These are phyloP conservation scores for Microtus richardsoni DNA, from an alignment of 2,113 vertebrate genomes.

Conservation along the genomic window DNA sequence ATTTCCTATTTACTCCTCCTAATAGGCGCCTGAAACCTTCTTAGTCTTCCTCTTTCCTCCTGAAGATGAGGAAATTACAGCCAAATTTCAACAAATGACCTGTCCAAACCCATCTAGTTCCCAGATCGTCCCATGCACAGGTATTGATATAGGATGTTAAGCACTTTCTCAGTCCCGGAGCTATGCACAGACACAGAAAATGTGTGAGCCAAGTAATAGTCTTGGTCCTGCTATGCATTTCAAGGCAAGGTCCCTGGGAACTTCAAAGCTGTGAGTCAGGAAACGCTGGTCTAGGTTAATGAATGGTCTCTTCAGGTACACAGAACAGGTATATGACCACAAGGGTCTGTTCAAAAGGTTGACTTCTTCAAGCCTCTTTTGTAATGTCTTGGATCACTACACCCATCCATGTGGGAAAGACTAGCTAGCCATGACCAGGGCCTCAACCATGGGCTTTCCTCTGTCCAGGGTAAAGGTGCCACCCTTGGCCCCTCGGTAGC, in stretches of 20 bases:
- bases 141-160: background rate
- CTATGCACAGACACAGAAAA: background rate
- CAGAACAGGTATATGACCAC: background rate
- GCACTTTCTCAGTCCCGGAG: background rate
- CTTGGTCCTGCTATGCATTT: background rate
- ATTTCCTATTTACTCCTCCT: background rate
- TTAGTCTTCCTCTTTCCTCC: background rate
- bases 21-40: accelerated
- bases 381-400: background rate
- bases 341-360: background rate
- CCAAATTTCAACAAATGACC: background rate
- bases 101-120: background rate
- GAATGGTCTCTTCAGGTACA: background rate
- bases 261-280: background rate
- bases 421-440: no score
- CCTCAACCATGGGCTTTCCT: background rate
- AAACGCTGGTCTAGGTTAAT: background rate
- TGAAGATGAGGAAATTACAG: background rate
- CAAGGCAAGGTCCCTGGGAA: background rate
- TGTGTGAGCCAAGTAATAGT: background rate
- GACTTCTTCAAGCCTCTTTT: background rate
- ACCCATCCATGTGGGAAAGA: background rate
- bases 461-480: background rate
- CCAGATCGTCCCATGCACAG: accelerated
- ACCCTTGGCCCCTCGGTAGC: accelerated